A percentile compares a stretch with the other conserved stretches of the same genome.
Conservation (phyloP, 2,797 vertebrate species). For the Kryptopterus vitreolus region DNA sequence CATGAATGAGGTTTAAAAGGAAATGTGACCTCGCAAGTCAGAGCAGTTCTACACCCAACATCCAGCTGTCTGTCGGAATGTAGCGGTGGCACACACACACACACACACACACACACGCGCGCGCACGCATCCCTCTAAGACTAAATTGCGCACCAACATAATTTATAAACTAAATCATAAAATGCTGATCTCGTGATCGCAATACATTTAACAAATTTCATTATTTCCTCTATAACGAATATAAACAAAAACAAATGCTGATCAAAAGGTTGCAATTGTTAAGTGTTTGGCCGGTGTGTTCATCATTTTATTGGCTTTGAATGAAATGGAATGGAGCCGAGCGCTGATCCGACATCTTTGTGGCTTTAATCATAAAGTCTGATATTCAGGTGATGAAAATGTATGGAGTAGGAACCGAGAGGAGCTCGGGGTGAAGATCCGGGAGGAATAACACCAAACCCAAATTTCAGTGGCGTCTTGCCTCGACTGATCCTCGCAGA, state of each 20-base stretch:
- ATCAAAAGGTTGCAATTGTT: neutral
- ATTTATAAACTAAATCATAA: neutral
- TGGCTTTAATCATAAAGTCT: neutral
- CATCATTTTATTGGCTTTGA: neutral
- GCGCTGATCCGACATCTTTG: neutral
- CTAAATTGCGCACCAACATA: neutral
- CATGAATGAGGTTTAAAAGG: neutral
- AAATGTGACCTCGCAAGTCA: neutral
- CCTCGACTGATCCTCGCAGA: neutral
- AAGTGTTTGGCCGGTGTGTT: too few species aligned
- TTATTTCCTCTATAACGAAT: too few species aligned
- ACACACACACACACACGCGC: neutral
- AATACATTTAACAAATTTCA: too few species aligned
- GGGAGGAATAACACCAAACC: neutral
- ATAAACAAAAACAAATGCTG: neutral
- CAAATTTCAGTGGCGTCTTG: neutral
- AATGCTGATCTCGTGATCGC: neutral
- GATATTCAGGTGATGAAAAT: neutral
- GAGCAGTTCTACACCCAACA: neutral
- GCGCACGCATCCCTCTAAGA: neutral
- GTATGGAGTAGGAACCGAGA: neutral
- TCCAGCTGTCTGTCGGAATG: slow-evolving; percentile 25
- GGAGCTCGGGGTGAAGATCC: neutral
- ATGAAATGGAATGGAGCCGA: too few species aligned
- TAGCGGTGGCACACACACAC: neutral